Evolutionary conservation across 2,797 vertebrate species (phyloP), one percentile per base, ranked within the genome.

Genomic region (Tamandua tetradactyla): DNA sequence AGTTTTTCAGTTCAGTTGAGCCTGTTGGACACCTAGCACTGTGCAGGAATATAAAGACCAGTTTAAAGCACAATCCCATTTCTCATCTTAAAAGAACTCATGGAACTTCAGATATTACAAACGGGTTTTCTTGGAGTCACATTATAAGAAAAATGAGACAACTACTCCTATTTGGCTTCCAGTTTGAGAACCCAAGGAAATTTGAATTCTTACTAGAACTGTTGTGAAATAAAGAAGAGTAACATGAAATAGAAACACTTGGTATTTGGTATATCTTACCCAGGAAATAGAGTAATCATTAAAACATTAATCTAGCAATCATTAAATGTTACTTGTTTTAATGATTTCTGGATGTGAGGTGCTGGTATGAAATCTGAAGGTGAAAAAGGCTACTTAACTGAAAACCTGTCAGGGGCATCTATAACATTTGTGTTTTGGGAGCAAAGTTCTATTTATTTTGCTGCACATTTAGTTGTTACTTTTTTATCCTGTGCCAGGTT

Each of bases 401-500:
- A 95, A 89, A 79, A 6, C 22, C 32, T 3, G 15, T 87, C 81
- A 52, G 71, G 92, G n/a, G 57, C 11, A 66, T 59, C 55, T 44
- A 35, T 69, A 35, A 52, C 55, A 78, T 62, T 94, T 92, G 32
- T 69, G 49, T 92, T 94, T 66, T 5, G 44, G 57, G 22, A 74
- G 15, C 37, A 87, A 96, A 82, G 17, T 30, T 7, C 30, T 76
- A 27, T 52, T 76, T 52, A 35, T 22, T 68, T 47, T 35, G 2
- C 44, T 72, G 27, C 23, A n/a, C 95, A 71, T 95, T 87, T 69
- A 92, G 49, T 82, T 95, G 64, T 96, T 96, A 83, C 47, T 92
- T 97, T 96, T 96, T 78, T 81, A 86, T 95, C 97, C 96, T 96
- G 79, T 95, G 87, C 0, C 76, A 91, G 96, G 93, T 91, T 44